Base-by-base conservation (phyloP, 2,797 vertebrate genomes). In the Pempheris klunzingeri region DNA sequence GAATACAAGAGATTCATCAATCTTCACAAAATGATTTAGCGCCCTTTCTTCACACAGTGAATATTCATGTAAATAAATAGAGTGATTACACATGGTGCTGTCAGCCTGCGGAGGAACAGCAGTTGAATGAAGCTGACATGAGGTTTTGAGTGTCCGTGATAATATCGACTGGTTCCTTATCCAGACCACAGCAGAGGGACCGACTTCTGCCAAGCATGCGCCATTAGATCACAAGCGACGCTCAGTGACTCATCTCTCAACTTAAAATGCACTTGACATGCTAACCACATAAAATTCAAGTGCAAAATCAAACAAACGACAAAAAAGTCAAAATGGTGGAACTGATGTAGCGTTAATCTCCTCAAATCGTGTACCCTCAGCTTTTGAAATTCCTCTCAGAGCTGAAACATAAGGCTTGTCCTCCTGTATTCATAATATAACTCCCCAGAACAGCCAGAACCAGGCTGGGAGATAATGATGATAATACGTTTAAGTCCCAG, bases 401-500 rank as follows among this genome's bases (percentile, higher is more conserved):
- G 53, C 55, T 69, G 71, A 77, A 82, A 72, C 67, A 70, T 59
- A 38, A 71, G 58, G 69, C 68, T 71, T 67, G 66, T 79, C 63
- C 60, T 82, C 73, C 63, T 59, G 36, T 55, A 24, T 78, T 82
- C 81, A 86, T 85, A 41, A 71, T 82, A 76, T 82, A 87, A 89
- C 84, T 90, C 85, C n/a, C n/a, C n/a, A n/a, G n/a, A n/a, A 64
- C 18, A 9, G 65, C 80, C 80, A 92, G 84, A 90, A 83, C 74
- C 88, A 80, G 82, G 64, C 77, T 5, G 49, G 63, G 78, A 91
- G 90, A 92, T 91, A 90, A 92, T 91, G 88, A 92, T 88, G 88
- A 90, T 93, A 93, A 93, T 92, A 78, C 78, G 70, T 93, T 92
- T 90, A 92, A 91, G 87, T 86, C 86, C 55, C 75, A 68, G 82